These are phyloP conservation scores for Petrocephalus microphthalmus DNA, from an alignment of 2,113 vertebrate genomes.

Conservation along the genomic window DNA sequence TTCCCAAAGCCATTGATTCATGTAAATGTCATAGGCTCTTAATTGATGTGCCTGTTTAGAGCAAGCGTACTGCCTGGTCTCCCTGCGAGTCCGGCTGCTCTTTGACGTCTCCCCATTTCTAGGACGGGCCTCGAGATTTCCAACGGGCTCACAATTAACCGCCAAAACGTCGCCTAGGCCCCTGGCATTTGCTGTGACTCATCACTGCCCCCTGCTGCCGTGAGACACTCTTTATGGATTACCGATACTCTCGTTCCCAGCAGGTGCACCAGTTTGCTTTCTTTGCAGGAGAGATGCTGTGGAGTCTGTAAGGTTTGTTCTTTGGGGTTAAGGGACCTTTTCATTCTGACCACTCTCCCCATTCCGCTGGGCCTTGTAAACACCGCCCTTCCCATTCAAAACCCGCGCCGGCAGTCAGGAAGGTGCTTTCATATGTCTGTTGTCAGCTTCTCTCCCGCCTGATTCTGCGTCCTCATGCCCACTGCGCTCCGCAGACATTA, in stretches of 20 bases:
- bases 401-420: too few relatives aligned
- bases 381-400: not conserved
- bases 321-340: slow-evolving; percentile 25
- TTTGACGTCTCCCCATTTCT: not conserved
- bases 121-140: not conserved
- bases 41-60: slow-evolving; percentile 7
- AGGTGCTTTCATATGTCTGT: too few relatives aligned
- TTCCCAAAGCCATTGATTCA: slow-evolving; percentile 7
- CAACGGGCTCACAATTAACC: not conserved
- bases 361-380: slow-evolving; percentile 29
- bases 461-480: not conserved
- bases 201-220: not conserved
- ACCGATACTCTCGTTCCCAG: too few relatives aligned
- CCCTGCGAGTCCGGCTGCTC: not conserved
- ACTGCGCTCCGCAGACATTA: not conserved
- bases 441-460: not conserved
- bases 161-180: not conserved
- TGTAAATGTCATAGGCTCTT: slow-evolving; percentile 5
- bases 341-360: slow-evolving; percentile 15
- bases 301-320: not conserved
- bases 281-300: not conserved
- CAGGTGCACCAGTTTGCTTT: too few relatives aligned
- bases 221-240: not conserved
- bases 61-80: not conserved
- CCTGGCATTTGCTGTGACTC: not conserved